Conservation (phyloP, 2,888 invertebrate genomes). For the Hipparchia semele region DNA sequence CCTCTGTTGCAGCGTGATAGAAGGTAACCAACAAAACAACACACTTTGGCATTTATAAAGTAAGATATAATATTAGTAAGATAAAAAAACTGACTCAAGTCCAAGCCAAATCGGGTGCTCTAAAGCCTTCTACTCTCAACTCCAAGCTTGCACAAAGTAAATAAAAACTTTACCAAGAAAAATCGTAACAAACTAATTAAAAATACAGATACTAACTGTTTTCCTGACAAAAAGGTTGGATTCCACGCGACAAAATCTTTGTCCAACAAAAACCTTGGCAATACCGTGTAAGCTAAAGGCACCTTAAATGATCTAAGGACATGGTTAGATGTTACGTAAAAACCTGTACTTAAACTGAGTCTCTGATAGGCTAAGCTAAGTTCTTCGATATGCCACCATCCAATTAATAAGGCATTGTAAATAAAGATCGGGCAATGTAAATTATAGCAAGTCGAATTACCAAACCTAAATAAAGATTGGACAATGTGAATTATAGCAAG, state of each 20-base stretch:
- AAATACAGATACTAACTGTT: constrained; percentile 15
- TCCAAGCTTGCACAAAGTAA: background rate
- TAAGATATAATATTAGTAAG: too few relatives aligned
- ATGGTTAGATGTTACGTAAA: constrained; percentile 17
- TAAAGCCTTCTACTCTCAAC: background rate
- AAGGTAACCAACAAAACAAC: too few relatives aligned
- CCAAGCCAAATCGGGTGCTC: too few relatives aligned
- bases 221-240: background rate
- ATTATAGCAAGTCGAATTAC: too few relatives aligned
- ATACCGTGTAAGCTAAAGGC: constrained; percentile 6
- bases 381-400: background rate
- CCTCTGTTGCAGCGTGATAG: too few relatives aligned
- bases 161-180: constrained; percentile 14
- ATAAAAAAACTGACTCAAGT: too few relatives aligned
- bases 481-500: too few relatives aligned
- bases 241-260: background rate
- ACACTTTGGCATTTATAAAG: too few relatives aligned
- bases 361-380: background rate
- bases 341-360: constrained; percentile 3
- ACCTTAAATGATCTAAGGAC: constrained; percentile 24
- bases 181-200: constrained; percentile 20
- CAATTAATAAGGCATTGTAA: background rate
- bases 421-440: too few relatives aligned
- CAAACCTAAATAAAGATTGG: too few relatives aligned
- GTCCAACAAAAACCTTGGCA: constrained; percentile 11